A percentile compares a stretch with the other conserved stretches of the same genome.
Evolutionary conservation across 1,140 invertebrate species (phyloP).

Genomic region (Hestina assimilis): DNA sequence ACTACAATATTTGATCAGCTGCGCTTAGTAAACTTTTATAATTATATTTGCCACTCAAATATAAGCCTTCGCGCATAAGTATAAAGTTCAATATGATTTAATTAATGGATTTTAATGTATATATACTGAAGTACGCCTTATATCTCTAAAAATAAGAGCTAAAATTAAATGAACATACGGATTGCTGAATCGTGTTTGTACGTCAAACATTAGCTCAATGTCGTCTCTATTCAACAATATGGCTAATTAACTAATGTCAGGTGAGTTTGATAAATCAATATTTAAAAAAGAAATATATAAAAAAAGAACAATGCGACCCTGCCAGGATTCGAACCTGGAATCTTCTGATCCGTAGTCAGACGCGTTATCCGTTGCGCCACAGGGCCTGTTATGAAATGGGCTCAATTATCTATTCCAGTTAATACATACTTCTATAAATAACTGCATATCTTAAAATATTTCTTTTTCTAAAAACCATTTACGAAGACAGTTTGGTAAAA

Average conservation of each 20-base stretch:
- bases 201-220: slow-evolving; percentile 61
- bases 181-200: slow-evolving; percentile 40
- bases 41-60: background rate
- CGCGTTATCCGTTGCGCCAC: slow-evolving; percentile 95
- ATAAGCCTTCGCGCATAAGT: slow-evolving; percentile 1
- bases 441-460: too few relatives aligned
- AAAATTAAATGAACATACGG: slow-evolving; percentile 24
- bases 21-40: slow-evolving; percentile 39
- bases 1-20: slow-evolving; percentile 76
- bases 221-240: slow-evolving; percentile 55
- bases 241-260: slow-evolving; percentile 48
- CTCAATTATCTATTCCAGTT: background rate
- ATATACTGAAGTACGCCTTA: slow-evolving; percentile 33
- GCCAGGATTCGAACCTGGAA: slow-evolving; percentile 75
- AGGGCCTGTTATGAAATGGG: slow-evolving; percentile 78
- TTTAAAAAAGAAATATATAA: slow-evolving; percentile 35
- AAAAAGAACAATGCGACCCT: slow-evolving; percentile 47
- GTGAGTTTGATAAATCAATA: slow-evolving; percentile 27
- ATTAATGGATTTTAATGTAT: background rate
- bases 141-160: slow-evolving; percentile 24
- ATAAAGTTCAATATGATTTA: slow-evolving; percentile 15
- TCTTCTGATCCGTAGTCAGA: slow-evolving; percentile 90
- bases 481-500: too few relatives aligned
- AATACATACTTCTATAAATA: background rate
- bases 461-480: too few relatives aligned